phyloP scores from a whole-genome alignment of 1,140 invertebrate species.

The Frieseomelitta varia region DNA sequence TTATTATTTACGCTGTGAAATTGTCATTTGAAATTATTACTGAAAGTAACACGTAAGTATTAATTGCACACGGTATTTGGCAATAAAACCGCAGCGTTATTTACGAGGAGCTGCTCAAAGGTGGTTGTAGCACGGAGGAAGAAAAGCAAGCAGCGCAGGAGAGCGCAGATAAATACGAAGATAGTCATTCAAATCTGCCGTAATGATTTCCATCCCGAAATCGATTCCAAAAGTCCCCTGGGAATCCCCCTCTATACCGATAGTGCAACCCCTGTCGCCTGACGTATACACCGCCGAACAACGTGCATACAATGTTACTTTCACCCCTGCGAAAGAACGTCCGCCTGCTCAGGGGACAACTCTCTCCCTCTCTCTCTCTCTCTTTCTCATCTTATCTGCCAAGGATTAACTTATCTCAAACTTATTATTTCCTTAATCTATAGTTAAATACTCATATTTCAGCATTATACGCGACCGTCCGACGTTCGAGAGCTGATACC shows the following conservation, averaged over 20 bases:
- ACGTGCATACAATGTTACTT: conserved; percentile 72
- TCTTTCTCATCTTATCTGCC: conserved; percentile 78
- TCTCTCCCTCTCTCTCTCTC: not conserved
- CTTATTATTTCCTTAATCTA: conserved; percentile 82
- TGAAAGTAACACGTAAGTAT: too few relatives aligned
- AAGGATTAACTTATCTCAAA: conserved; percentile 81
- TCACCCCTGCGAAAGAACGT: conserved; percentile 66
- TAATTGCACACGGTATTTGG: not conserved
- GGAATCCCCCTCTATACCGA: conserved; percentile 74
- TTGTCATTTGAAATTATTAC: too few relatives aligned
- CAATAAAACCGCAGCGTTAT: conserved; percentile 55
- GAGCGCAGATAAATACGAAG: conserved; percentile 79
- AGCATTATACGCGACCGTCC: conserved; percentile 74
- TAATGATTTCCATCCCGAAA: conserved; percentile 82
- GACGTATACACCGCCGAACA: conserved; percentile 70
- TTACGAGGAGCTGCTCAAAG: conserved; percentile 50
- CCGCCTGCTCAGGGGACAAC: conserved; percentile 64
- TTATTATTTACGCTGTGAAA: too few relatives aligned
- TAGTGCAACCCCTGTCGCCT: conserved; percentile 55
- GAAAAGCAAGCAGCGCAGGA: conserved; percentile 45
- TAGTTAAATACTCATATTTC: conserved; percentile 82
- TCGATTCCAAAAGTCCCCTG: conserved; percentile 81
- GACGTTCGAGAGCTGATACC: conserved; percentile 52
- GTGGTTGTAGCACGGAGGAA: conserved; percentile 34
- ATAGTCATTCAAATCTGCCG: conserved; percentile 81